Base-by-base conservation (phyloP, 2,888 invertebrate genomes). In the Eupeodes luniger region DNA sequence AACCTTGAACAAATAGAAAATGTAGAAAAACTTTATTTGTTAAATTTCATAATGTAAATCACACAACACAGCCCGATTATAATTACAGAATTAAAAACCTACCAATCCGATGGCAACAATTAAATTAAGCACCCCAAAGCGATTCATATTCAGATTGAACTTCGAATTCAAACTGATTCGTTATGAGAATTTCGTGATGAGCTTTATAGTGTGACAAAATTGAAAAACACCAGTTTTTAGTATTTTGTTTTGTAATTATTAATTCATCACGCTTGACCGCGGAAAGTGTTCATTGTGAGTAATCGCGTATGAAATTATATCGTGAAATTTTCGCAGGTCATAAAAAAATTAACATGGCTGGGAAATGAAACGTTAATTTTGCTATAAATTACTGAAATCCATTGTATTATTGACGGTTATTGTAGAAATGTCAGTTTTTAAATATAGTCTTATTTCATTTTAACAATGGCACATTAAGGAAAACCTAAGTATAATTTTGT, bases 1-100 rank as follows among this genome's bases (percentile, higher is more conserved):
- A 16, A 81, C 55, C 85, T 84, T 78, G 36, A 85, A 85, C 62
- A 88, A 62, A 75, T 88, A 84, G n/a, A 78, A 84, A 12, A 84
- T n/a, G 62, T 40, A 77, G 51, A 53, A 77, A 40, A 80, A 67
- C 87, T 87, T 84, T 16, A 61, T 67, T 77, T 72, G 57, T 59
- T 40, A 40, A 72, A 72, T 67, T 74, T 67, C 74, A 74, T 67
- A 53, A 74, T 34, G 51, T 11, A 16, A 57, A 49, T 64, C 7
- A 14, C 7, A 14, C 40, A 51, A 12, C 47, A 66, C 6, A 4
- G 27, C 0, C 7, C 1, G 16, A 62, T 11, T 14, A 1, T 16
- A 51, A 11, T 69, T 36, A 11, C 11, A 11, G n/a, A 19, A 12
- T 40, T 19, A 12, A 19, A 1, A 69, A 75, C 87, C 62, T 66